A percentile compares a stretch with the other conserved stretches of the same genome.
phyloP scores from a whole-genome alignment of 2,113 vertebrate genomes.

The Empidonax alnorum region DNA sequence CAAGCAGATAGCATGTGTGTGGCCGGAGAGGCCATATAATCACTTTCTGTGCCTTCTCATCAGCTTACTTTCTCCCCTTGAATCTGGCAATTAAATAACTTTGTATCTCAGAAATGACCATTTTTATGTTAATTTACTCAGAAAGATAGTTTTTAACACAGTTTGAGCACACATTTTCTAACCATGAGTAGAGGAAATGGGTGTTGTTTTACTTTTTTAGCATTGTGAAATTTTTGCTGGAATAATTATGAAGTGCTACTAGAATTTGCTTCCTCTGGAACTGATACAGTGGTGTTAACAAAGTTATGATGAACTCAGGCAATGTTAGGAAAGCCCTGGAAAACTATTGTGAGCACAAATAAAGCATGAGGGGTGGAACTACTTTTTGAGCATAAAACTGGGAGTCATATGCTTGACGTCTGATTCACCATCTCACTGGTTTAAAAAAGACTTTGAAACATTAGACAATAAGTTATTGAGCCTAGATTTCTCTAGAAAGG shows the following conservation, averaged over 20 bases:
- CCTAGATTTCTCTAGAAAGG: background rate
- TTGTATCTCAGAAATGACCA: background rate
- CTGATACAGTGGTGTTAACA: background rate
- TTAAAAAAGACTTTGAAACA: background rate
- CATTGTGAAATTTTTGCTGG: background rate
- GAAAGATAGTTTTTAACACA: fast-evolving
- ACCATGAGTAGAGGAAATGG: background rate
- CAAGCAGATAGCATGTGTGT: fast-evolving
- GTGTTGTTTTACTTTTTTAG: background rate
- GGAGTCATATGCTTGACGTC: background rate
- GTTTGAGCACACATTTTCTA: background rate
- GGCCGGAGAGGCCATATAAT: background rate
- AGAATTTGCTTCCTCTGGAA: background rate
- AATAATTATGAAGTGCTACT: background rate
- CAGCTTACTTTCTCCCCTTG: background rate
- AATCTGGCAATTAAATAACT: background rate
- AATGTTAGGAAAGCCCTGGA: background rate
- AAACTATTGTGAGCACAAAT: background rate
- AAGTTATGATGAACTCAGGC: background rate
- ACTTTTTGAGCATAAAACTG: background rate
- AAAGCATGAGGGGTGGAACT: fast-evolving
- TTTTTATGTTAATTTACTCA: background rate
- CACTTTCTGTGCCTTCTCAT: background rate
- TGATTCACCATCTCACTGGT: background rate
- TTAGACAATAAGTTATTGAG: background rate